Conservation (phyloP, 2,797 vertebrate species). For the Streptopelia turtur region DNA sequence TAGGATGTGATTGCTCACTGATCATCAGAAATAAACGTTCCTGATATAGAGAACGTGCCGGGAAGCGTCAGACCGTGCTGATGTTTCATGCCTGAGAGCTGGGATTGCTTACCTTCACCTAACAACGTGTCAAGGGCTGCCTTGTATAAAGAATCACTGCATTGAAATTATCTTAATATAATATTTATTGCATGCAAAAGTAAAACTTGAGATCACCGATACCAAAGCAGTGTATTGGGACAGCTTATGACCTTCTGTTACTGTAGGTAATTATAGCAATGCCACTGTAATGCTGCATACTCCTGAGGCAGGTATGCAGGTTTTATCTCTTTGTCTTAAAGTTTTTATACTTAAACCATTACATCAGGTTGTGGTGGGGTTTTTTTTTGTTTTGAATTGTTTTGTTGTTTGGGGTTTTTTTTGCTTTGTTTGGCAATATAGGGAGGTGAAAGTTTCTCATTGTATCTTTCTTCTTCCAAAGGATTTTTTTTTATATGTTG, state of each 20-base stretch:
- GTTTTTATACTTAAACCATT: background rate
- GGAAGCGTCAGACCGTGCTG: background rate
- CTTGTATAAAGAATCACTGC: background rate
- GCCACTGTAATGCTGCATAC: background rate
- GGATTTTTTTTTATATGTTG: background rate
- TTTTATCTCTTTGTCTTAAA: background rate
- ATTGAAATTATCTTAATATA: fast-evolving
- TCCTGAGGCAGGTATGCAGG: background rate
- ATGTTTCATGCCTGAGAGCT: background rate
- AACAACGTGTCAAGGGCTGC: background rate
- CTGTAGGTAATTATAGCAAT: background rate
- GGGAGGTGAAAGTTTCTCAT: background rate
- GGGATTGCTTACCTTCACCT: background rate
- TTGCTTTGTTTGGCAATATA: background rate
- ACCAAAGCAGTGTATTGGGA: background rate
- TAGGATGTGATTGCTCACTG: fast-evolving
- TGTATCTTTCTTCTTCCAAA: background rate
- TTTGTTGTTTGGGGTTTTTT: background rate
- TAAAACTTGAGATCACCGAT: background rate
- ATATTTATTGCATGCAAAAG: background rate
- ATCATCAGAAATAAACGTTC: background rate
- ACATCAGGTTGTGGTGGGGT: background rate
- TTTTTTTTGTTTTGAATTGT: too few species aligned
- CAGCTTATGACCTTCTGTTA: background rate
- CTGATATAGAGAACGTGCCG: too few species aligned